These are phyloP conservation scores for Eulemur coronatus DNA, from an alignment of 2,797 vertebrate genomes.

Conservation along the genomic window DNA sequence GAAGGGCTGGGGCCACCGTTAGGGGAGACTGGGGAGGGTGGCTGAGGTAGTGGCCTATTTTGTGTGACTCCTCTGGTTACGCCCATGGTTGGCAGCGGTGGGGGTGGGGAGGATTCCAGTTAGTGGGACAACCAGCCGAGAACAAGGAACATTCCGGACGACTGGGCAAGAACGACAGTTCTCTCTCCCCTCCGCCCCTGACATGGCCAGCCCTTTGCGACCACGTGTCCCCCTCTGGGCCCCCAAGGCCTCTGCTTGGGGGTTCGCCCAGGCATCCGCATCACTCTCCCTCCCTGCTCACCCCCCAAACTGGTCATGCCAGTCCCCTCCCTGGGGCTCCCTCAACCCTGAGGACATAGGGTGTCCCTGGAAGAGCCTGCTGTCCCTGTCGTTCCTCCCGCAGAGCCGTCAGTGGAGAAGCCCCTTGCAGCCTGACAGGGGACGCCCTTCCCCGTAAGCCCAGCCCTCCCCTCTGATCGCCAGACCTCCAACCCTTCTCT, in stretches of 20 bases:
- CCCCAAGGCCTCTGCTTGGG: background rate
- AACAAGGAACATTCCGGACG: background rate
- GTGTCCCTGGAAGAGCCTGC: background rate
- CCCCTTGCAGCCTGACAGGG: background rate
- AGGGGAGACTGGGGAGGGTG: background rate
- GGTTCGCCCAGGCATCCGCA: background rate
- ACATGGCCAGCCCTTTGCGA: background rate
- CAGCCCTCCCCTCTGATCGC: background rate
- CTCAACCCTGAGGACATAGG: background rate
- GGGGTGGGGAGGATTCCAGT: background rate
- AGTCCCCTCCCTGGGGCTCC: background rate
- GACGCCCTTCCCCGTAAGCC: background rate
- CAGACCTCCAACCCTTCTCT: background rate
- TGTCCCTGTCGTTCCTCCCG: background rate
- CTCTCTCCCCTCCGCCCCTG: background rate
- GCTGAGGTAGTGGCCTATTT: background rate
- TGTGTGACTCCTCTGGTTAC: background rate
- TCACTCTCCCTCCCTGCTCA: background rate
- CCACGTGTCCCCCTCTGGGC: background rate
- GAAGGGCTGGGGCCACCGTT: background rate
- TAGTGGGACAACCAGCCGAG: background rate
- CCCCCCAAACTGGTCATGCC: background rate
- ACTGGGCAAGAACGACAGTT: background rate
- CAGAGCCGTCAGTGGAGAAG: background rate
- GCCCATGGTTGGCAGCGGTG: no score